Evolutionary conservation across 1,140 invertebrate species (phyloP).

Genomic region (Micrasema minimum): DNA sequence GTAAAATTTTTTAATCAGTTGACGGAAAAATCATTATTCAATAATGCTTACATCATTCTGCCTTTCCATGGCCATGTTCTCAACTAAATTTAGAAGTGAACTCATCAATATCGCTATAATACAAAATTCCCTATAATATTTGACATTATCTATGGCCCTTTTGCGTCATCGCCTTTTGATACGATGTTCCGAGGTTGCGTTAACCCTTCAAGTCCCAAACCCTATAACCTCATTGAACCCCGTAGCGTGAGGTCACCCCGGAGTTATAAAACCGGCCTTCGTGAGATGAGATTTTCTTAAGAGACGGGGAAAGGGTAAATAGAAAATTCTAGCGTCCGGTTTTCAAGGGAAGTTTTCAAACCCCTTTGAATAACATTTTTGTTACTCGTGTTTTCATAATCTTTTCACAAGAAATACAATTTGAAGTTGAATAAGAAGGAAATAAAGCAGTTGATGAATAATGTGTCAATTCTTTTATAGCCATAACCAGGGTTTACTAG

Average conservation of each 20-base stretch:
- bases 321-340: slow-evolving; percentile 33
- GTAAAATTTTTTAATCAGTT: too few species aligned
- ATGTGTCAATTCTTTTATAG: too few species aligned
- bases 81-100: too few species aligned
- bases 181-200: slow-evolving; percentile 23
- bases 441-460: too few species aligned
- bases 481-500: too few species aligned
- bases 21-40: too few species aligned
- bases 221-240: slow-evolving; percentile 32
- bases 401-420: not conserved
- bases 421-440: too few species aligned
- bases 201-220: slow-evolving; percentile 20
- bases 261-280: slow-evolving; percentile 24
- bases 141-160: slow-evolving; percentile 6
- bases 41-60: too few species aligned
- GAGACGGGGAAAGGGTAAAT: slow-evolving; percentile 32
- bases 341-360: slow-evolving; percentile 5
- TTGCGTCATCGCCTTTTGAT: slow-evolving; percentile 19
- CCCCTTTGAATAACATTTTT: slow-evolving; percentile 13
- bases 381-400: slow-evolving; percentile 29
- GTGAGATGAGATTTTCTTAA: slow-evolving; percentile 36
- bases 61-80: too few species aligned
- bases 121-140: slow-evolving; percentile 2
- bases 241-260: slow-evolving; percentile 21
- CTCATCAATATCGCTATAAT: too few species aligned